Evolutionary conservation across 2,113 vertebrate genomes (phyloP), one percentile per base, ranked within the genome.

Genomic region (Sakesphorus luctuosus): DNA sequence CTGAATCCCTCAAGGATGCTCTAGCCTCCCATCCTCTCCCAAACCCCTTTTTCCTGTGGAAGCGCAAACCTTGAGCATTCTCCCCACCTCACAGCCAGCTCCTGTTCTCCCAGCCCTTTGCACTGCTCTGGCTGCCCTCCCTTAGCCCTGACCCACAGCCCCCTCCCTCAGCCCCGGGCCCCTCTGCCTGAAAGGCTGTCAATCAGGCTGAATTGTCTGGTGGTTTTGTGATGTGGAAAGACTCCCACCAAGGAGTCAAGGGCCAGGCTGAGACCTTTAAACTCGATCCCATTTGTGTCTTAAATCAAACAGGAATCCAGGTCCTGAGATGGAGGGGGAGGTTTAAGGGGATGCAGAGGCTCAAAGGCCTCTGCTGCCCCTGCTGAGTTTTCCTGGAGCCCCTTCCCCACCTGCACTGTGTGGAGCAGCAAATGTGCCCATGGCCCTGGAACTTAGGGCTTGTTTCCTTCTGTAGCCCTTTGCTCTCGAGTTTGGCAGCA

Each of bases 231-330:
- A 96, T 95, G 97, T 92, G 96, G 96, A 95, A 95, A 97, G 86
- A 93, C 95, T 97, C 97, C 96, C 95, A 94, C 96, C 90, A 85
- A 92, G 96, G 93, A 97, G 96, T 96, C 97, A 97, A 97, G 96
- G 94, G 96, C 97, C 96, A 97, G 90, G 84, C 93, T 85, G 91
- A 94, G 96, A 94, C 93, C 96, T 95, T 97, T 97, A 96, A 97
- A 95, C 91, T 95, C 95, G 18, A 84, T 94, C 55, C 87, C 80
- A 80, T 93, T 95, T 93, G 86, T 5, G 78, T 95, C 95, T 93
- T 96, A 92, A 97, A 96, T 97, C 81, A 96, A 95, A 95, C 61
- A 77, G 83, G 74, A 95, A 80, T 90, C 85, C 56, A 84, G 79
- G 59, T 86, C 58, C 67, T 43, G 33, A 85, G 82, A 85, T 87